Conservation (phyloP, 2,797 vertebrate species). For the Oryzias dopingdopingensis region DNA sequence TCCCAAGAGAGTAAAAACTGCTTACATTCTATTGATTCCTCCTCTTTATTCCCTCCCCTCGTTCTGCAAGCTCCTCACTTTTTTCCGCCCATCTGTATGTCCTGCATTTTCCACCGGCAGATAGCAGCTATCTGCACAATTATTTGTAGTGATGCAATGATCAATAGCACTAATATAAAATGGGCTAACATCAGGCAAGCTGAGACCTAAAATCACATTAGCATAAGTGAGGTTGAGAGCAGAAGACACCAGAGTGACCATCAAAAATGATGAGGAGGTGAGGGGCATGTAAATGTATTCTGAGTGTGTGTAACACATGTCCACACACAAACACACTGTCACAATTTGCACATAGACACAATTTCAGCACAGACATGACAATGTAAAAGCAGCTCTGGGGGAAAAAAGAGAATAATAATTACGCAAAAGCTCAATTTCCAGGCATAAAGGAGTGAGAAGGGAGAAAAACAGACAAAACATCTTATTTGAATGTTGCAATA, state of each 20-base stretch:
- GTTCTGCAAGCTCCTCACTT: slow-evolving; percentile 69
- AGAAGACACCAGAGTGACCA: slow-evolving; percentile 41
- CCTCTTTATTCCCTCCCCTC: slow-evolving; percentile 35
- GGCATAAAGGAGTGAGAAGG: too few relatives aligned
- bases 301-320: slow-evolving; percentile 22
- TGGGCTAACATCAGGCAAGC: slow-evolving; percentile 57
- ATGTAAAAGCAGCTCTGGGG: too few relatives aligned
- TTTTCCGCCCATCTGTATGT: slow-evolving; percentile 53
- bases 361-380: too few relatives aligned
- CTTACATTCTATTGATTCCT: slow-evolving; percentile 68
- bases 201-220: slow-evolving; percentile 54
- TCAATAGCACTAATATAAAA: slow-evolving; percentile 68
- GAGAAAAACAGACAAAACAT: too few relatives aligned
- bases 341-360: too few relatives aligned
- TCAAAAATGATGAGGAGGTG: slow-evolving; percentile 42
- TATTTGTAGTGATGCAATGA: slow-evolving; percentile 59
- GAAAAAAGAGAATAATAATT: too few relatives aligned
- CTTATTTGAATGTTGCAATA: too few relatives aligned
- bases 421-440: too few relatives aligned
- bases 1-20: slow-evolving; percentile 48
- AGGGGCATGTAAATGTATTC: slow-evolving; percentile 44
- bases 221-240: slow-evolving; percentile 65
- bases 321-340: too few relatives aligned
- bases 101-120: slow-evolving; percentile 50
- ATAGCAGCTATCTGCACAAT: slow-evolving; percentile 68